Evolutionary conservation across 2,797 vertebrate species (phyloP), one percentile per base, ranked within the genome.

Genomic region (Gallinago stenura): DNA sequence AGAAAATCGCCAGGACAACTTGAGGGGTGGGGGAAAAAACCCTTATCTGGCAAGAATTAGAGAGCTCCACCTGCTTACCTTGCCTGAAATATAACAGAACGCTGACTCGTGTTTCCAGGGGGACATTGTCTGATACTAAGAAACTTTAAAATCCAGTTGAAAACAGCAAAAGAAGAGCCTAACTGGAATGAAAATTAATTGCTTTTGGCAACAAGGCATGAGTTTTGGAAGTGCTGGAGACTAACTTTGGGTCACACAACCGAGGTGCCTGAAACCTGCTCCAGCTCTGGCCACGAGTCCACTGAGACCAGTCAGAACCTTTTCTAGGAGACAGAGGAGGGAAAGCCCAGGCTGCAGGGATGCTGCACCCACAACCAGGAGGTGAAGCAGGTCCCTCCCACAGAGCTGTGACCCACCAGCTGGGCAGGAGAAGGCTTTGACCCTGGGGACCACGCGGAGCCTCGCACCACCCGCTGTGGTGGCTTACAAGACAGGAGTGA

Each of bases 351-450:
- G 5, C 28, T 57, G 54, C 50, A 8, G 15, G 53, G 11, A 30
- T 25, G 39, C 35, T 72, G 76, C n/a, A 12, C 4, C 0, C 0
- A 8, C 26, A 7, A 18, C 9, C 8, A 1, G 2, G 3, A 28
- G 12, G 7, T 3, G 35, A 35, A 48, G 24, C 10, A 41, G 8
- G 11, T n/a, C 21, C 33, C 50, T 39, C 45, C 56, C 3, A 2
- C 45, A 10, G 31, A 0, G 1, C 28, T 35, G 39, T 4, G 26
- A 28, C 21, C 33, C 1, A 0, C 15, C 48, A 1, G 4, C 46
- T 24, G 53, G 19, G 39, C 54, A 37, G 66, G 48, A 68, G 61
- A 30, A 45, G 39, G 56, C 25, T 79, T 58, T n/a, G 7, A 10
- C 19, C 24, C 30, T 62, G 10, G 65, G 54, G 54, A 25, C 41